These are phyloP conservation scores for Drosophila nasuta DNA, from an alignment of 1,140 invertebrate species.

Conservation along the genomic window DNA sequence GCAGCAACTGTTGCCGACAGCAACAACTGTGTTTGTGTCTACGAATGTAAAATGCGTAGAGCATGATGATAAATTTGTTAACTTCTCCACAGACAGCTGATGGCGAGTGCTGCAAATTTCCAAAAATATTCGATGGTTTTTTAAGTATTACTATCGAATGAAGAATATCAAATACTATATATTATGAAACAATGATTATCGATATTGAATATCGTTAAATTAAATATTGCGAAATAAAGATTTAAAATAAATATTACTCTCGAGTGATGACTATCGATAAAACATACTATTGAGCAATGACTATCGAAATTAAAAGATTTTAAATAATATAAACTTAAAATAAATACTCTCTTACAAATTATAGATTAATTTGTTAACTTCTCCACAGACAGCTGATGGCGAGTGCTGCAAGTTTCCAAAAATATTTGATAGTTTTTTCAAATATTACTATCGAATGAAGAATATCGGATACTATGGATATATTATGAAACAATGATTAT, in stretches of 20 bases:
- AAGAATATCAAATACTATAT: too few relatives aligned
- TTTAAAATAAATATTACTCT: too few relatives aligned
- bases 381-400: slow-evolving; percentile 31
- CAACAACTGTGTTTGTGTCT: slow-evolving; percentile 12
- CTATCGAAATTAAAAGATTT: too few relatives aligned
- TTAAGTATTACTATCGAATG: background rate
- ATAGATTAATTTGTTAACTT: slow-evolving; percentile 57
- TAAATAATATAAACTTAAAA: too few relatives aligned
- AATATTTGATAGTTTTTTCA: slow-evolving; percentile 9
- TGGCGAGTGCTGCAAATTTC: slow-evolving; percentile 27
- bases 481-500: too few relatives aligned
- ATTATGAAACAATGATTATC: too few relatives aligned
- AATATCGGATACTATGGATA: too few relatives aligned
- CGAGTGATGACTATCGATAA: too few relatives aligned
- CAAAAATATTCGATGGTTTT: slow-evolving; percentile 4
- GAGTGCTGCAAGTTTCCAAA: slow-evolving; percentile 21
- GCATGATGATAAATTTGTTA: slow-evolving; percentile 57
- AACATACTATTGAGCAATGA: too few relatives aligned
- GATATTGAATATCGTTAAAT: too few relatives aligned
- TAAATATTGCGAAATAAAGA: too few relatives aligned
- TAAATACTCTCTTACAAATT: too few relatives aligned
- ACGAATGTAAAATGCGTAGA: slow-evolving; percentile 32
- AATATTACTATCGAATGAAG: background rate
- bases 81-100: slow-evolving; percentile 40
- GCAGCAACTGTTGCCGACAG: slow-evolving; percentile 35